These are phyloP conservation scores for Vollenhovia emeryi DNA, from an alignment of 1,140 invertebrate species.

Conservation along the genomic window DNA sequence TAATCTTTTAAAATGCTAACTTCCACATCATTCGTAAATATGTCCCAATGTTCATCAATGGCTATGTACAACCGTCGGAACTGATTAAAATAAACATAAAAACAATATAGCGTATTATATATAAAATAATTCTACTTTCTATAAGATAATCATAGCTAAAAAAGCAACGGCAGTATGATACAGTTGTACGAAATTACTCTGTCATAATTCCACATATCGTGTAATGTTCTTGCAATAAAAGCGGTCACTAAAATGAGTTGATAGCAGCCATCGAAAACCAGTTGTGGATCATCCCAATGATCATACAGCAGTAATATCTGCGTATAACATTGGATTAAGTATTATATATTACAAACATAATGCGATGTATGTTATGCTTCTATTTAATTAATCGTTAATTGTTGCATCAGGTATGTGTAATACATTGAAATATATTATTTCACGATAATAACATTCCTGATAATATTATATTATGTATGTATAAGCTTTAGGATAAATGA, in stretches of 20 bases:
- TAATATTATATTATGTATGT: too few relatives aligned
- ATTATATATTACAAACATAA: slow-evolving; percentile 1
- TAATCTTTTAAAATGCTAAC: slow-evolving; percentile 1
- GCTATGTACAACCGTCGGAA: not conserved
- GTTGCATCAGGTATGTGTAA: not conserved
- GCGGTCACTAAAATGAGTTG: not conserved
- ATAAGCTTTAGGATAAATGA: too few relatives aligned
- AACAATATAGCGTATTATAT: not conserved
- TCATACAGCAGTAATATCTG: slow-evolving; percentile 18
- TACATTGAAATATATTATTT: too few relatives aligned
- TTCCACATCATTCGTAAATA: slow-evolving; percentile 28
- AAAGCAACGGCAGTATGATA: not conserved
- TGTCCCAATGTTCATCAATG: slow-evolving; percentile 27
- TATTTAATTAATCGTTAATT: not conserved
- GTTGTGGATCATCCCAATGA: not conserved
- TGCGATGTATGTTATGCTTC: not conserved
- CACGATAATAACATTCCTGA: too few relatives aligned
- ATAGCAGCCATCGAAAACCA: not conserved
- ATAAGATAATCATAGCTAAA: not conserved
- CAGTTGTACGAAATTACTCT: not conserved
- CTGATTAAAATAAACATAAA: not conserved
- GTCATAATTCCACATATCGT: not conserved
- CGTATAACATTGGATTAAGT: not conserved
- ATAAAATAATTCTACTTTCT: too few relatives aligned
- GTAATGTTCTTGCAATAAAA: not conserved